Base-by-base conservation (phyloP, 2,797 vertebrate species). In the Botia kubotai region DNA sequence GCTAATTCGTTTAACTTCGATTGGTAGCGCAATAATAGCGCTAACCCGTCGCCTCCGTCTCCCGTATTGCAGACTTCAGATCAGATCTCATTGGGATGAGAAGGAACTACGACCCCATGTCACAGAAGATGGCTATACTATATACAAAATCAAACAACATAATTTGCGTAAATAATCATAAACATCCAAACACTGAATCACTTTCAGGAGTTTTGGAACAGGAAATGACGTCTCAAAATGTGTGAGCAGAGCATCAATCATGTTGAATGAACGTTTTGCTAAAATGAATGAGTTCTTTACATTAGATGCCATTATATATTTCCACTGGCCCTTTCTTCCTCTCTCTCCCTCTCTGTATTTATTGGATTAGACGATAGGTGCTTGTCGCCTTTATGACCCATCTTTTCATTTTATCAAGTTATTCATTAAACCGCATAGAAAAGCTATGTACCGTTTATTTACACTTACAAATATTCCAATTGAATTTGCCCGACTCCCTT, bases 1-100 rank as follows among this genome's bases (percentile, higher is more conserved):
- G 88, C 84, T 95, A 92, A 95, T 92, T 87, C 88, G 85, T 88
- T 94, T 94, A 90, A 90, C 29, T 93, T 95, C 94, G 94, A 94
- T 92, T 86, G 89, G 88, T 86, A 85, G 87, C 83, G 88, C 86
- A 84, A 90, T 93, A 94, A 94, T 93, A 89, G 90, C 83, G 92
- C 93, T 93, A 93, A 93, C 82, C 89, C 90, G 90, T 88, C 90
- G 91, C 90, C 89, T 92, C 89, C 75, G 84, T 89, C 88, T 87
- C 77, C 90, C 86, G 39, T 19, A 36, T 17, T 17, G 71, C 71
- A 58, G 36, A 80, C 71, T 58, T 80, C 79, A 80, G 71, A 68
- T 58, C 62, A 68, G 82, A 82, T 87, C 89, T 93, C 89, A 88
- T 81, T 87, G 86, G 89, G 86, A 89, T 87, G 19, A 87, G 86